phyloP scores from a whole-genome alignment of 2,797 vertebrate species.

The Sciurus vulgaris region DNA sequence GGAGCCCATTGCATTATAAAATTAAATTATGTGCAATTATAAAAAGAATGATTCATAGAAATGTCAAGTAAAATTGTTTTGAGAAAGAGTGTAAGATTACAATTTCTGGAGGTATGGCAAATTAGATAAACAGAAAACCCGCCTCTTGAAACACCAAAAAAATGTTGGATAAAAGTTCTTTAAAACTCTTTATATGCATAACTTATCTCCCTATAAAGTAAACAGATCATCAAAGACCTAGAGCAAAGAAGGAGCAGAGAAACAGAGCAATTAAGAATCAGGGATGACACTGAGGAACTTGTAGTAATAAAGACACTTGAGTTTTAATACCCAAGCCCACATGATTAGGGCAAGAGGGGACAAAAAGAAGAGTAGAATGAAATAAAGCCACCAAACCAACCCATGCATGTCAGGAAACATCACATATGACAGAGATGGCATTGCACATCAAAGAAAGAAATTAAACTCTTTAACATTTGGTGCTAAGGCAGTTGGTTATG shows the following conservation, averaged over 20 bases:
- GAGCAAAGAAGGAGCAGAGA: not conserved
- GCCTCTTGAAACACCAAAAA: not conserved
- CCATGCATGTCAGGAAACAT: not conserved
- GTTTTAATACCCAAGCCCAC: not conserved
- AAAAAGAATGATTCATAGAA: not conserved
- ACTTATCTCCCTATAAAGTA: not conserved
- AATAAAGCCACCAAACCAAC: not conserved
- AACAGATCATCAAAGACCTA: not conserved
- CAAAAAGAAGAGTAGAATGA: not conserved
- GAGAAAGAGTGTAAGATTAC: not conserved
- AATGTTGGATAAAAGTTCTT: not conserved
- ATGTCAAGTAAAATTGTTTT: slow-evolving; percentile 1
- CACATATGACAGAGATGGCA: not conserved
- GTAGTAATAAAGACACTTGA: not conserved
- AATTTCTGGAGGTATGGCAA: not conserved
- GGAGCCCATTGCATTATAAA: not conserved
- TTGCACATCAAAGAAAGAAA: not conserved
- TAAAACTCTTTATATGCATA: not conserved
- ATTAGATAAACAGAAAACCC: not conserved
- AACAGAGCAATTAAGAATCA: not conserved
- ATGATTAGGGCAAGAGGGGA: not conserved
- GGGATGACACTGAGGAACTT: not conserved
- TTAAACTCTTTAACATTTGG: not conserved
- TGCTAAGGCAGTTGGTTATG: not conserved
- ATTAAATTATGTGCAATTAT: not conserved